phyloP scores from a whole-genome alignment of 2,888 invertebrate genomes.

The Drosophila anceps region DNA sequence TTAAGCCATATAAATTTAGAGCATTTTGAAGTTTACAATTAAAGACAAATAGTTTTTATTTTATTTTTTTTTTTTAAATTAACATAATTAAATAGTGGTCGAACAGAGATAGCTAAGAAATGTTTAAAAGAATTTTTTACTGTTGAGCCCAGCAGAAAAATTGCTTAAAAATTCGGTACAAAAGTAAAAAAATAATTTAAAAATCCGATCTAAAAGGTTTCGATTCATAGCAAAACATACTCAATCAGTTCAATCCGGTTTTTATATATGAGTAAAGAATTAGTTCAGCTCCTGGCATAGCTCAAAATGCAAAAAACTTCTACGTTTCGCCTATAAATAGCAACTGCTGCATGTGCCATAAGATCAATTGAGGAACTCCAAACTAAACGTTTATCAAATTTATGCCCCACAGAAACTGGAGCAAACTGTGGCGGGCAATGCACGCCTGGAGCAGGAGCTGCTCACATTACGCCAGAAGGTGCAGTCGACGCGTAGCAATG shows the following conservation, averaged over 20 bases:
- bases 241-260: too few species aligned
- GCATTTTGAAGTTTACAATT: neutral
- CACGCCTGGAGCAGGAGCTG: conserved; percentile 94
- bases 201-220: neutral
- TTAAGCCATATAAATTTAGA: neutral
- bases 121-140: too few species aligned
- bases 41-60: neutral
- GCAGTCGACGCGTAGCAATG: conserved; percentile 88
- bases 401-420: conserved; percentile 90
- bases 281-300: neutral
- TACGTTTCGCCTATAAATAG: conserved; percentile 33
- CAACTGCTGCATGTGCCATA: conserved; percentile 59
- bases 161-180: too few species aligned
- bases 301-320: conserved; percentile 70
- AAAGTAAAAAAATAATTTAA: neutral
- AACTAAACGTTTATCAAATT: conserved; percentile 13
- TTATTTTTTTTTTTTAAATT: neutral
- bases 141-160: too few species aligned
- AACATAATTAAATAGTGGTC: too few species aligned
- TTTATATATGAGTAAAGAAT: neutral
- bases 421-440: conserved; percentile 96
- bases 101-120: too few species aligned
- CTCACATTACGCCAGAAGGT: conserved; percentile 93
- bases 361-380: neutral
- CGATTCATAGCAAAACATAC: neutral